These are phyloP conservation scores for Radopholus similis DNA, from an alignment of 1,140 invertebrate genomes.

Conservation along the genomic window DNA sequence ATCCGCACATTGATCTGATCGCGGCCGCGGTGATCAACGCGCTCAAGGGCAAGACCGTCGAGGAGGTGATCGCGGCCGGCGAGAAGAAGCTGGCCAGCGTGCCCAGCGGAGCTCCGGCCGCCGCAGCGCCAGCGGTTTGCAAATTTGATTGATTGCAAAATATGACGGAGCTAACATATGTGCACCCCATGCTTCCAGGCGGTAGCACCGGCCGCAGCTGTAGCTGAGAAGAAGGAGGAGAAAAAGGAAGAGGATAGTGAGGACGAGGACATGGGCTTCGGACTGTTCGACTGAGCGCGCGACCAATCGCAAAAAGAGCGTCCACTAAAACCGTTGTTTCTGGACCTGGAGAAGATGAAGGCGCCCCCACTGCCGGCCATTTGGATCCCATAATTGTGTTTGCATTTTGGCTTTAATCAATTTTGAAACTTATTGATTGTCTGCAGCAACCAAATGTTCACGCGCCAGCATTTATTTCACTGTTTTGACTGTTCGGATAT, in stretches of 20 bases:
- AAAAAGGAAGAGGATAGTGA: conserved; percentile 72
- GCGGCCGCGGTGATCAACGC: conserved; percentile 51
- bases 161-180: not conserved
- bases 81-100: conserved; percentile 51
- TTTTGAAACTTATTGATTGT: no score
- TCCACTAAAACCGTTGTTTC: not conserved
- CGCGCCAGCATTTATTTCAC: no score
- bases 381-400: not conserved
- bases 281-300: conserved; percentile 22
- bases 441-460: no score
- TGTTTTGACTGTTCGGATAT: no score
- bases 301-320: not conserved
- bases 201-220: conserved; percentile 25
- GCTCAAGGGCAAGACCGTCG: conserved; percentile 49
- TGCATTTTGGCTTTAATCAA: conserved; percentile 9
- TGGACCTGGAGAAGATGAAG: conserved; percentile 44
- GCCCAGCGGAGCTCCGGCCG: conserved; percentile 50
- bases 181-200: conserved; percentile 14
- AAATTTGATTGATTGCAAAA: not conserved
- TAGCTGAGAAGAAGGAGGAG: conserved; percentile 25
- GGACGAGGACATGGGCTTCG: conserved; percentile 83
- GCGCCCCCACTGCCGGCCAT: conserved; percentile 41
- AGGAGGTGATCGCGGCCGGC: conserved; percentile 51
- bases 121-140: conserved; percentile 22
- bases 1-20: no score